These are phyloP conservation scores for Gambelia wislizenii DNA, from an alignment of 2,797 vertebrate genomes.

Conservation along the genomic window DNA sequence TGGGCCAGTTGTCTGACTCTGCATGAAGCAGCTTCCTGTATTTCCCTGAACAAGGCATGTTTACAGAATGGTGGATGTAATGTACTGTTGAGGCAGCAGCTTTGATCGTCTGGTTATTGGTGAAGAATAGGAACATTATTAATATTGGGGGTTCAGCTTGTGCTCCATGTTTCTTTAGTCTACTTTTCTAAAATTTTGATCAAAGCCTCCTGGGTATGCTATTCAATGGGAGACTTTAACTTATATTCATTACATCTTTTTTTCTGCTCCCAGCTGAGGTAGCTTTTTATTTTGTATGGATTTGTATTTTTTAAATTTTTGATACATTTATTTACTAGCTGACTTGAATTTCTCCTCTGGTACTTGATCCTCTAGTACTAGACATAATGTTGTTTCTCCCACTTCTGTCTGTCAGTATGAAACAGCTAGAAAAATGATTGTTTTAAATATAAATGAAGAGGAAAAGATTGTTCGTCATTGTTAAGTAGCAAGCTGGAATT, in stretches of 20 bases:
- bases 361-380: not conserved
- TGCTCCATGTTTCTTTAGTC: not conserved
- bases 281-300: not conserved
- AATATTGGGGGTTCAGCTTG: not conserved
- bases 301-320: not conserved
- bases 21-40: not conserved
- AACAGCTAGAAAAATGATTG: not conserved
- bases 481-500: not conserved
- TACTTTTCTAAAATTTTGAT: not conserved
- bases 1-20: too few relatives aligned
- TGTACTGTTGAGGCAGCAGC: not conserved
- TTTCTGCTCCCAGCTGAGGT: not conserved
- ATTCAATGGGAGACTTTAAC: not conserved
- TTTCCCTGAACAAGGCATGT: not conserved
- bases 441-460: slow-evolving; percentile 5
- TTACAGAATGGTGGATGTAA: not conserved
- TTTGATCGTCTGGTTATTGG: not conserved
- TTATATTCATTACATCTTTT: not conserved
- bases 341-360: not conserved
- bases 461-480: not conserved
- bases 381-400: not conserved
- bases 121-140: not conserved
- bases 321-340: not conserved
- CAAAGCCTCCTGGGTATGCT: not conserved
- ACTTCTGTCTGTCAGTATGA: not conserved